These are phyloP conservation scores for Eurystomus gularis DNA, from an alignment of 2,113 vertebrate species.

Conservation along the genomic window DNA sequence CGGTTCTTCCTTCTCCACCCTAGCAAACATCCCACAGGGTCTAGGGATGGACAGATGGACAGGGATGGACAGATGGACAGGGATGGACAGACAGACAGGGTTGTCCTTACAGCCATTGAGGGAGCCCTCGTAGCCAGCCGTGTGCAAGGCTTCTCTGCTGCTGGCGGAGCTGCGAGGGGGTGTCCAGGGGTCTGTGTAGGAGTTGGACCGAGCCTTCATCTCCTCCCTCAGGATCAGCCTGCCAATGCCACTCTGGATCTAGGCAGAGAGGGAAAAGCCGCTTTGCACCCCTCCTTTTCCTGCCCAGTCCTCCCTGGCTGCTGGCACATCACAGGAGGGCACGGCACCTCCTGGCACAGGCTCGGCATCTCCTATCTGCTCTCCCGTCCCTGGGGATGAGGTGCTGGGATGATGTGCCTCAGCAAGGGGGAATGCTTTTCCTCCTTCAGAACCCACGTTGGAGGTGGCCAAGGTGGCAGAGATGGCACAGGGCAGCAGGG, in stretches of 20 bases:
- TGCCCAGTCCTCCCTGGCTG: fast-evolving
- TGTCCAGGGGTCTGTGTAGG: constrained; percentile 96
- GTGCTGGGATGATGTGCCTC: background rate
- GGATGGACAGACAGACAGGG: background rate
- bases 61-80: background rate
- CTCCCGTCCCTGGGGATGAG: background rate
- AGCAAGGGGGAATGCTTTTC: background rate
- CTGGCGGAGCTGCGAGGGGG: constrained; percentile 91
- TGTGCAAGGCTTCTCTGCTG: constrained; percentile 96
- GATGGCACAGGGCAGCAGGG: background rate
- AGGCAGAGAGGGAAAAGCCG: background rate
- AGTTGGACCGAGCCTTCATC: constrained; percentile 97
- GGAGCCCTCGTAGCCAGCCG: constrained; percentile 85
- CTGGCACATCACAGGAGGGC: fast-evolving
- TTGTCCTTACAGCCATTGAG: constrained; percentile 93
- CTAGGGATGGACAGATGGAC: background rate
- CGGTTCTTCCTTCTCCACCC: background rate
- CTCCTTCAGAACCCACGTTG: background rate
- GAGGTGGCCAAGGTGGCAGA: background rate
- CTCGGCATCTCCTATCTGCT: background rate
- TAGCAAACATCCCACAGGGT: background rate
- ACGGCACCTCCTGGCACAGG: fast-evolving
- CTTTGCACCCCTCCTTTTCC: background rate
- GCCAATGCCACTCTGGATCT: constrained; percentile 96
- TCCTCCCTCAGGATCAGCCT: constrained; percentile 98